Base-by-base conservation (phyloP, 2,888 invertebrate species). In the Subacronicta megacephala region DNA sequence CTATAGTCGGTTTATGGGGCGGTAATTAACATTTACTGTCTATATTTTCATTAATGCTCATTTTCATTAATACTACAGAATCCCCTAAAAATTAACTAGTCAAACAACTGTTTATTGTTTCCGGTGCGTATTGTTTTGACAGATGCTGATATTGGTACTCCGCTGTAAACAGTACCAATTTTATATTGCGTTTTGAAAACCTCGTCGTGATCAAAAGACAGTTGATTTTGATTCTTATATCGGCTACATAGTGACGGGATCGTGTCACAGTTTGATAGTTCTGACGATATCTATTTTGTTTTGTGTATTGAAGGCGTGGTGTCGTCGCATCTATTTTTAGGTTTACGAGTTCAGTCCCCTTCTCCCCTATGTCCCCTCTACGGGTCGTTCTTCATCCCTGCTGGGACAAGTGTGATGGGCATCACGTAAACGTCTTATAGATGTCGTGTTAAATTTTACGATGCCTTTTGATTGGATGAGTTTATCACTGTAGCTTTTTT, bases 341-440 rank as follows among this genome's bases (percentile, higher is more conserved):
- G 86, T 93, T 92, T 91, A 93, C 88, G 90, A 83, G 91, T 88
- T 90, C 88, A 87, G 82, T 90, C 85, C 89, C 88, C 89, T 83
- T 75, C 66, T 72, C 80, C 81, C 78, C 79, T 57, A 62, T 71
- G 67, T 79, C 81, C 82, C 84, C 73, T 72, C 61, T 58, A 45
- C 42, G 41, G 50, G 56, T 57, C 50, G 44, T 56, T 57, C 66
- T 78, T 80, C 78, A 82, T 80, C 81, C 78, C 78, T 71, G 67
- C 69, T 71, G 61, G 57, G 59, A 67, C 58, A 62, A 74, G 67
- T 76, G 72, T 71, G 72, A 77, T 73, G 76, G 57, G 68, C 75
- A 71, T 79, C 72, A 71, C 72, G 75, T 75, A 73, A 67, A 64
- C 51, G 47, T 77, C 62, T 65, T 52, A 55, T 49, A 54, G 66